phyloP scores from a whole-genome alignment of 2,113 vertebrate genomes.

The Cisticola juncidis region DNA sequence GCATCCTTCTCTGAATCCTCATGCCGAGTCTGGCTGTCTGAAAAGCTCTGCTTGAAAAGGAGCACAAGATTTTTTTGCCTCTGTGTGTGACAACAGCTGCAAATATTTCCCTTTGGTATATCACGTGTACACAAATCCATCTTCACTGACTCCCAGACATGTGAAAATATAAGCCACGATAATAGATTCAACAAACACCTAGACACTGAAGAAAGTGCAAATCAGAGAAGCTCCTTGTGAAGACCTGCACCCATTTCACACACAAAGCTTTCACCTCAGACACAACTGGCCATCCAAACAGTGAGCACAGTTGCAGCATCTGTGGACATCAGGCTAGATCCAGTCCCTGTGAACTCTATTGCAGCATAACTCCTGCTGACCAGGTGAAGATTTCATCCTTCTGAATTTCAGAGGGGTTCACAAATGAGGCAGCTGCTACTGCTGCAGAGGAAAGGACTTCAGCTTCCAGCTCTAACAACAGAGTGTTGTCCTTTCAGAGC shows the following conservation, averaged over 20 bases:
- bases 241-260: not conserved
- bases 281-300: not conserved
- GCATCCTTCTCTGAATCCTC: conserved; percentile 56
- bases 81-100: not conserved
- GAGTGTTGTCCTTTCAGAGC: not conserved
- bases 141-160: not conserved
- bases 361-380: fast-evolving
- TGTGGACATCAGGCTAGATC: not conserved
- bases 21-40: not conserved
- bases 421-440: not conserved
- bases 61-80: not conserved
- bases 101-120: not conserved
- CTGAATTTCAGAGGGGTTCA: not conserved
- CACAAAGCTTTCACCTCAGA: not conserved
- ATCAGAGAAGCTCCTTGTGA: not conserved
- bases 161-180: not conserved
- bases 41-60: conserved; percentile 7
- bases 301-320: not conserved
- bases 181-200: not conserved
- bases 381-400: not conserved
- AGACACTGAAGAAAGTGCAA: not conserved
- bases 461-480: conserved; percentile 1
- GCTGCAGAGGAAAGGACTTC: not conserved
- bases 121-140: not conserved
- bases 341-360: not conserved